A percentile compares a stretch with the other conserved stretches of the same genome.
These are phyloP conservation scores for Silurus lanzhouensis DNA, from an alignment of 2,797 vertebrate species.

Conservation along the genomic window DNA sequence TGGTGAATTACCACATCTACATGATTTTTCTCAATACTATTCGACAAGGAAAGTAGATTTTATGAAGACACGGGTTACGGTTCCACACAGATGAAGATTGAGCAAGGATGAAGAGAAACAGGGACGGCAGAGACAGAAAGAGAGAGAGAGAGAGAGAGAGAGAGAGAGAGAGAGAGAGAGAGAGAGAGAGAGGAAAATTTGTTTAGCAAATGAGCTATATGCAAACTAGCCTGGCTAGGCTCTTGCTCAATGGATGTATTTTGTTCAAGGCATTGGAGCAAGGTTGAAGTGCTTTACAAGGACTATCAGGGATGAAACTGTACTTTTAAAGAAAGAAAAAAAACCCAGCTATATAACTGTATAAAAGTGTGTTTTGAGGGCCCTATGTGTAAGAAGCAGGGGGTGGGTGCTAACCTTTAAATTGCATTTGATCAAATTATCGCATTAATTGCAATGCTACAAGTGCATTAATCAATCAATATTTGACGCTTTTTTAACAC, in stretches of 20 bases:
- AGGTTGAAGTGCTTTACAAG: slow-evolving; percentile 37
- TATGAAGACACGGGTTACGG: slow-evolving; percentile 28
- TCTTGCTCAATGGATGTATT: slow-evolving; percentile 49
- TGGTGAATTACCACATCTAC: too few species aligned
- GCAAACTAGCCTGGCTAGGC: slow-evolving; percentile 76
- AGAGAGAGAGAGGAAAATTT: slow-evolving; percentile 73
- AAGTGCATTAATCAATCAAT: not conserved
- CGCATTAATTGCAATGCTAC: not conserved
- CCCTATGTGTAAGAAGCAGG: not conserved
- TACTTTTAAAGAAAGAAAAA: slow-evolving; percentile 14
- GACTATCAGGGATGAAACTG: slow-evolving; percentile 40
- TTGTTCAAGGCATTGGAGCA: slow-evolving; percentile 47
- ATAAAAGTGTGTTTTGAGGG: slow-evolving; percentile 11
- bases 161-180: slow-evolving; percentile 43
- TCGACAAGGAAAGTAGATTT: slow-evolving; percentile 14
- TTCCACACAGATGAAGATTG: not conserved
- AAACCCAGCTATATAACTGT: slow-evolving; percentile 29
- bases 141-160: not conserved
- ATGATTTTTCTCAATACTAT: not conserved
- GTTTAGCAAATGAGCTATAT: slow-evolving; percentile 88
- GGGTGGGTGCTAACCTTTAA: too few species aligned
- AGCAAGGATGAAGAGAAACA: slow-evolving; percentile 23
- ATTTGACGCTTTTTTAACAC: not conserved
- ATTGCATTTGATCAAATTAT: not conserved
- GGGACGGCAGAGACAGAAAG: not conserved